Base-by-base conservation (phyloP, 2,113 vertebrate species). In the Morone chrysops region DNA sequence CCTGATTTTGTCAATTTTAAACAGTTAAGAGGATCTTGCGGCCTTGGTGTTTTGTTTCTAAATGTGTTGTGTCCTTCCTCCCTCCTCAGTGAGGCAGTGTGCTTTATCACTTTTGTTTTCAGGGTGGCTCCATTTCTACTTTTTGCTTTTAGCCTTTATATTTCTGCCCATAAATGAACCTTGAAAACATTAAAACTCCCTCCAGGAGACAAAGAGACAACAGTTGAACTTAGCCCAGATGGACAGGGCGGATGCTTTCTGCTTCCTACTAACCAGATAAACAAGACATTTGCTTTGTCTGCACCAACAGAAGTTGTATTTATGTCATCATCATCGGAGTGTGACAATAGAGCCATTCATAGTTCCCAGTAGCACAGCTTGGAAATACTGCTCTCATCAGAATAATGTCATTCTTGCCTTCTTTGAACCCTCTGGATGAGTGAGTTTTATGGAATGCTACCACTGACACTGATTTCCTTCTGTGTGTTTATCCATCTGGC, bases 181-280 rank as follows among this genome's bases (percentile, higher is more conserved):
- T 78, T 79, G 50, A 75, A 38, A 51, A 25, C 53, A 60, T 13
- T 12, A 71, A 38, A 31, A 78, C 20, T 48, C 63, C 75, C 36
- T 41, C 12, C 48, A 48, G 66, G 78, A 80, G 20, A 74, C 66
- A 59, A 54, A 81, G 57, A 11, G 31, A 48, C 38, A 70, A 0
- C 65, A 36, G 47, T 41, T 53, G 60, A 66, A 79, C 70, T 53
- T 2, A 9, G 5, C 17, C 57, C 81, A 80, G 86, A 70, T 69
- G 86, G 61, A 72, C 56, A 62, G 20, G 13, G 57, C 38, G 47
- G 70, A 71, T 54, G 43, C 61, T 41, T 54, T 75, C 73, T 77
- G 85, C 12, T 88, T 89, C 85, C 87, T 80, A 10, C 66, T 14
- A 38, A 68, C 67, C 63, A 66, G 57, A 84, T 74, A 76, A 86